These are phyloP conservation scores for Uloborus plumipes DNA, from an alignment of 2,888 invertebrate species.

Conservation along the genomic window DNA sequence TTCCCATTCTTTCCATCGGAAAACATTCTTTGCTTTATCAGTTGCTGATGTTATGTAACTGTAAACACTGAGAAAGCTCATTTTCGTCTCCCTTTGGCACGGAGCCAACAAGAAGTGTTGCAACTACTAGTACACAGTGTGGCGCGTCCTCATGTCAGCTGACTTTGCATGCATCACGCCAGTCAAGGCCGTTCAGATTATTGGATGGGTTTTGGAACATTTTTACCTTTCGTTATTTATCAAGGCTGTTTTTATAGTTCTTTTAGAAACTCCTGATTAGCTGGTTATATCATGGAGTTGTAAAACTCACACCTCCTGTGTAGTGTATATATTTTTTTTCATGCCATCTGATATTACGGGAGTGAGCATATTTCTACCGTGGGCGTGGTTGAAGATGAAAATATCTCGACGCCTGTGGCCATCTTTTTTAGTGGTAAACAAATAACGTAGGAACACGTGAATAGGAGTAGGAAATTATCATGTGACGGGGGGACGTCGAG, in stretches of 20 bases:
- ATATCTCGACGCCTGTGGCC: too few species aligned
- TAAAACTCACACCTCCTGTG: conserved; percentile 30
- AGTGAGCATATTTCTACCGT: background rate
- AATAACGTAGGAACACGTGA: too few species aligned
- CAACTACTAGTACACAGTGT: conserved; percentile 47
- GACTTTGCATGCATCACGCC: conserved; percentile 53
- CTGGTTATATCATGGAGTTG: conserved; percentile 41
- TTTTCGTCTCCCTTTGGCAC: conserved; percentile 35
- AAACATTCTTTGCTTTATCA: conserved; percentile 47
- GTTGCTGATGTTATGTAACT: conserved; percentile 53
- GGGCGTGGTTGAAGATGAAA: too few species aligned
- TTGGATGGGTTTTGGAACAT: conserved; percentile 52
- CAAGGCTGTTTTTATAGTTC: conserved; percentile 37
- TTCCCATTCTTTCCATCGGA: conserved; percentile 19
- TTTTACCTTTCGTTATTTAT: conserved; percentile 61
- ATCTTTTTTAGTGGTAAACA: too few species aligned
- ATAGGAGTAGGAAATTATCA: too few species aligned
- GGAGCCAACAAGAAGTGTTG: conserved; percentile 28
- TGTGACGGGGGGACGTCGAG: too few species aligned
- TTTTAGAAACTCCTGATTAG: conserved; percentile 1
- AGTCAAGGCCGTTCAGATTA: conserved; percentile 61
- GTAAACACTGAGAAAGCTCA: conserved; percentile 54
- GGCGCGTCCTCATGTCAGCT: conserved; percentile 55
- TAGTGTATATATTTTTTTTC: background rate
- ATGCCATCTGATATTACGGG: background rate